Percentiles rank a stretch among this genome's conserved stretches.
Conservation (phyloP, 2,888 invertebrate genomes). For the Cheilosia variabilis region DNA sequence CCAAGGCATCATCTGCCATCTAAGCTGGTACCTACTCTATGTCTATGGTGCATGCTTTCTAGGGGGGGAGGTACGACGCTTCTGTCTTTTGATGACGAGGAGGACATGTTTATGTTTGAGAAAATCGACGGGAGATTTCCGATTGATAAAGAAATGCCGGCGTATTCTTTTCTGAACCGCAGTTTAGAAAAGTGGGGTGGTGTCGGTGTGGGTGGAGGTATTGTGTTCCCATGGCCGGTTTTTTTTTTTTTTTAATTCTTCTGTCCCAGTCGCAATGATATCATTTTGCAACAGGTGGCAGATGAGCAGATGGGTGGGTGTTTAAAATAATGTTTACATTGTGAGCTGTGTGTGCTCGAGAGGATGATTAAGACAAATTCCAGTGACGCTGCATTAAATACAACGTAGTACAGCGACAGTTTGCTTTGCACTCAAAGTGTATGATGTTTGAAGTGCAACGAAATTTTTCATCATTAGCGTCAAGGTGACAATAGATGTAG, state of each 20-base stretch:
- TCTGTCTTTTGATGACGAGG: slow-evolving; percentile 9
- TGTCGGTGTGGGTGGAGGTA: neutral
- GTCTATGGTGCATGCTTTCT: neutral
- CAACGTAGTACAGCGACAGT: slow-evolving; percentile 28
- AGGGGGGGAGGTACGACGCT: neutral
- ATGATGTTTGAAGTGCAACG: slow-evolving; percentile 29
- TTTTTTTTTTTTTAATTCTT: slow-evolving; percentile 2
- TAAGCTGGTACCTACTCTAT: neutral
- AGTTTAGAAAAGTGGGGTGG: slow-evolving; percentile 30
- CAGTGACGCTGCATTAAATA: slow-evolving; percentile 33
- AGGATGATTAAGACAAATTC: slow-evolving; percentile 57
- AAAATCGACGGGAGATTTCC: slow-evolving; percentile 63
- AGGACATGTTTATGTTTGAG: slow-evolving; percentile 68
- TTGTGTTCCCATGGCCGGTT: slow-evolving; percentile 36
- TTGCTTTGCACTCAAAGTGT: slow-evolving; percentile 32
- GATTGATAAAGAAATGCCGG: slow-evolving; percentile 51
- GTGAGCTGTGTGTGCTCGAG: neutral
- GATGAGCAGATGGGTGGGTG: slow-evolving; percentile 6
- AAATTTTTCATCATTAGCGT: slow-evolving; percentile 63
- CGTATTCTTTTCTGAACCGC: slow-evolving; percentile 6
- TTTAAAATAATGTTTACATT: slow-evolving; percentile 16
- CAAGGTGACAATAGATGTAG: slow-evolving; percentile 43
- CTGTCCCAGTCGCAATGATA: slow-evolving; percentile 43
- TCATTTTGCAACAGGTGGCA: slow-evolving; percentile 63
- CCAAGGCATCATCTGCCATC: slow-evolving; percentile 7